Conservation (phyloP, 2,113 vertebrate species). For the Eonycteris spelaea region DNA sequence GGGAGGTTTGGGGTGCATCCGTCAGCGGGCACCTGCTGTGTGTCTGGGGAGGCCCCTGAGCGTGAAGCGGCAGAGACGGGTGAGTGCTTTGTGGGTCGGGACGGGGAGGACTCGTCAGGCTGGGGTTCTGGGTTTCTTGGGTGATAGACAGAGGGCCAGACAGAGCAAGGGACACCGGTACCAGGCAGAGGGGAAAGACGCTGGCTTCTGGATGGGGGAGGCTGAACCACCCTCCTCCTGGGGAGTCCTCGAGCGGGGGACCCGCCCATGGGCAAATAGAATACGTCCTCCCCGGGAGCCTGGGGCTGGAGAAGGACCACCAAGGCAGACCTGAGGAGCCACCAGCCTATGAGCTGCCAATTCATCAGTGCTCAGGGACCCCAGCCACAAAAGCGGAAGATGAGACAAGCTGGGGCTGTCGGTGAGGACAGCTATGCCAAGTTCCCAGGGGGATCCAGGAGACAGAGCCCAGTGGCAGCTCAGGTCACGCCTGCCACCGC, state of each 20-base stretch:
- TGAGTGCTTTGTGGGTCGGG: accelerated
- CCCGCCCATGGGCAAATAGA: background rate
- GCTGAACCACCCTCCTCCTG: too few species aligned
- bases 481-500: accelerated
- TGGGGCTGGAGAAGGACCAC: accelerated
- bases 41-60: background rate
- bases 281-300: background rate
- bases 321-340: background rate
- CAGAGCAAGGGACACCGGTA: background rate
- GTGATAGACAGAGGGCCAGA: background rate
- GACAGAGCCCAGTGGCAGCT: background rate
- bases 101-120: background rate
- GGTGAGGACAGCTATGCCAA: background rate
- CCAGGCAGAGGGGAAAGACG: too few species aligned
- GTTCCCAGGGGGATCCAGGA: background rate
- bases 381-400: accelerated
- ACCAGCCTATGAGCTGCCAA: background rate
- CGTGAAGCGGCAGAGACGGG: background rate
- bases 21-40: background rate
- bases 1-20: background rate
- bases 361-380: background rate
- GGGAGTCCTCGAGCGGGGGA: background rate
- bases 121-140: background rate
- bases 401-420: background rate
- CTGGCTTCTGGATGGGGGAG: background rate